Evolutionary conservation across 2,797 vertebrate species (phyloP), one percentile per base, ranked within the genome.

Genomic region (Cossypha heuglini): DNA sequence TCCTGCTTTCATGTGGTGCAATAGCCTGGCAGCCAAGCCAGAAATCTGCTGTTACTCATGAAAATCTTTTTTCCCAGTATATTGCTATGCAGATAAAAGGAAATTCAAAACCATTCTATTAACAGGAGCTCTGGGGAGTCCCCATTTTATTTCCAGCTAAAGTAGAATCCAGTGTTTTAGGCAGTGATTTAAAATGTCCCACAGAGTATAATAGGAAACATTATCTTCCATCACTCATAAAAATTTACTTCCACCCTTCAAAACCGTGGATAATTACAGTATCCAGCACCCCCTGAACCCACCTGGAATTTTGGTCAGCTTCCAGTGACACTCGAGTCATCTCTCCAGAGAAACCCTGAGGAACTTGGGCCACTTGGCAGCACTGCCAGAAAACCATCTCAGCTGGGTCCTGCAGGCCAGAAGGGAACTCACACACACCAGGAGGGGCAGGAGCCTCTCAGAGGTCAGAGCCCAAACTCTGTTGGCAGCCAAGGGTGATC

Each of bases 41-140:
- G 24, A 88, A 91, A 88, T 91, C 72, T 95, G 63, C 61, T 46
- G 73, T 83, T 75, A 52, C 72, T 94, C 57, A 40, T 17, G 29
- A 94, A 85, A 93, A 75, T 81, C 2, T 48, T 71, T 76, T 80
- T 51, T 35, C 51, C 22, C 33, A 29, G 16, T 74, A 54, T 86
- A 86, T 28, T 88, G 68, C 78, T 57, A 54, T 33, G 75, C 35
- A 90, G 82, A 86, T 91, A 86, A 89, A 94, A 94, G 83, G 57
- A 79, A 83, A 83, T 80, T 71, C 75, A 93, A 77, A 93, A 15
- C 52, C 54, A 51, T 75, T 79, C 84, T 77, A 76, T 83, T 86
- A 80, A 74, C 43, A 29, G 54, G 91, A 82, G 64, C 72, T 85
- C 78, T 72, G 42, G n/a, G 49, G 46, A 95, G 81, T 69, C 68